Evolutionary conservation across 2,113 vertebrate species (phyloP), one percentile per base, ranked within the genome.

Genomic region (Phasianus colchicus): DNA sequence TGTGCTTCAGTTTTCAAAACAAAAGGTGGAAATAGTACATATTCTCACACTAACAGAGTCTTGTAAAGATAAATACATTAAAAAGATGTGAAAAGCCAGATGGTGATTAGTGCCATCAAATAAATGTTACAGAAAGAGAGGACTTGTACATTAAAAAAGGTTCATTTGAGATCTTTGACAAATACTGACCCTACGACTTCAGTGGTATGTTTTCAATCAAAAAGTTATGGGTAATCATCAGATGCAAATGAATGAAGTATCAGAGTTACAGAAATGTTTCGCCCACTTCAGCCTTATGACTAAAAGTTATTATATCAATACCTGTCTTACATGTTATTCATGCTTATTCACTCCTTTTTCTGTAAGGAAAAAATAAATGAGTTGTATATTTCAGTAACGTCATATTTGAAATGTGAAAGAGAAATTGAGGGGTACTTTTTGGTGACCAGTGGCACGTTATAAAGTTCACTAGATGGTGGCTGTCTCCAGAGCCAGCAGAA

Each of bases 311-410:
- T 13, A 0, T 9, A 34, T 10, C 16, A 63, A 24, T 18, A 58
- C 6, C 4, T 60, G 2, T 32, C 11, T 54, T 24, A 8, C 0
- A 0, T 27, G 18, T 74, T 92, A 61, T 61, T 61, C n/a, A 36
- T 61, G 9, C 8, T 63, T 38, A 38, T 63, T 63, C 36, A 16
- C 24, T 38, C 6, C 15, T 82, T 64, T 21, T 85, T 84, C 54
- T 58, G 70, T 36, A 83, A 83, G 32, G 11, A 87, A 57, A 67
- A 17, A 3, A 4, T 48, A 80, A 42, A 18, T 29, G 11, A 12
- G 22, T 38, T 36, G 6, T 24, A 30, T 36, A 16, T 13, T 47
- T 76, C 19, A 34, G 12, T 29, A n/a, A 3, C 8, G 4, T 20
- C 15, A 63, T 17, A 3, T 16, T 58, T 7, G 58, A 66, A 73